Percentiles rank a stretch among this genome's conserved stretches.
Evolutionary conservation across 2,888 invertebrate species (phyloP).

Genomic region (Phania funesta): DNA sequence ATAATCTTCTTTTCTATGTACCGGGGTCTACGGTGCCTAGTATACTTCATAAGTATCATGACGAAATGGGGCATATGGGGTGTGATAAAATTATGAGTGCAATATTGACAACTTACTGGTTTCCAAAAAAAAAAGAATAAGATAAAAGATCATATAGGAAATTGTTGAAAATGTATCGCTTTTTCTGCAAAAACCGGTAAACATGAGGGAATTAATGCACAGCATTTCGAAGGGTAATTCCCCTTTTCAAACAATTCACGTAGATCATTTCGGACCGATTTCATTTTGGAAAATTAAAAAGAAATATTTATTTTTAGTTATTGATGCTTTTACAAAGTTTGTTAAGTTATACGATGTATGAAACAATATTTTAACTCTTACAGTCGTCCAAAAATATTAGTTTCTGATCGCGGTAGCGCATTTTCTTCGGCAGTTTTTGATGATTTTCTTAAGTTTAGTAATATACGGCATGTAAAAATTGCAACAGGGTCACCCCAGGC

Average conservation of each 20-base stretch:
- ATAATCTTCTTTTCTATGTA: background rate
- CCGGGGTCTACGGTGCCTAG: background rate
- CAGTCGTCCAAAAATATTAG: background rate
- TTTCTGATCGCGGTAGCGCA: background rate
- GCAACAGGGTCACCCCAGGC: conserved; percentile 42
- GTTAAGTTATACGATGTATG: conserved; percentile 26
- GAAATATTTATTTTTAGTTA: conserved; percentile 11
- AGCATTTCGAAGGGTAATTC: conserved; percentile 13
- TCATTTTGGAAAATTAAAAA: background rate
- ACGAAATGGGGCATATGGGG: conserved; percentile 31
- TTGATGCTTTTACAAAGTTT: conserved; percentile 32
- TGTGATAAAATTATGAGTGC: conserved; percentile 10
- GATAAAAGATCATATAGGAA: background rate
- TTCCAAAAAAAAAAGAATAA: background rate
- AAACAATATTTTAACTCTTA: conserved; percentile 28
- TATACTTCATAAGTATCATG: conserved; percentile 9
- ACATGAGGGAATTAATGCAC: conserved; percentile 25
- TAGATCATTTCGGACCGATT: conserved; percentile 26
- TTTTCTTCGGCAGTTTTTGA: conserved; percentile 8
- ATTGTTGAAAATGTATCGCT: conserved; percentile 31
- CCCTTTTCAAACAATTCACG: background rate
- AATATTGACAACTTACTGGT: background rate
- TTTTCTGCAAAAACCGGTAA: conserved; percentile 15
- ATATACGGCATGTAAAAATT: conserved; percentile 30
- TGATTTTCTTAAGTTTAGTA: conserved; percentile 4